Conservation (phyloP, 2,797 vertebrate species). For the Sorex maritimensis region DNA sequence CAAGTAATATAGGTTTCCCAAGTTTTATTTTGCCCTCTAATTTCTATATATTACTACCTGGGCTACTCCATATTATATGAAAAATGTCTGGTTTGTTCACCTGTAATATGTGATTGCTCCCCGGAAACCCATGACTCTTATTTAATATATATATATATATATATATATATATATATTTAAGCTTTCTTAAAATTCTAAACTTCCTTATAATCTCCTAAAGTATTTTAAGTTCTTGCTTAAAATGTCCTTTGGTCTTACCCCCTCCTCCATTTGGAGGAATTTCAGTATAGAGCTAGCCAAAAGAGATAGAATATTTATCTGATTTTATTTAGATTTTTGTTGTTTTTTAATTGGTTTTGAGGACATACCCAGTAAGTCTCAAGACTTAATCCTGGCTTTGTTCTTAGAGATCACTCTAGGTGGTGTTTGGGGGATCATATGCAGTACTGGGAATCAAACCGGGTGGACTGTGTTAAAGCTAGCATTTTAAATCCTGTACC, state of each 20-base stretch:
- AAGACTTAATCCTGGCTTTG: no score
- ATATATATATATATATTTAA: background rate
- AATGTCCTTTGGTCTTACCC: background rate
- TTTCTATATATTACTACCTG: constrained; percentile 48
- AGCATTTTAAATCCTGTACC: no score
- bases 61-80: constrained; percentile 29
- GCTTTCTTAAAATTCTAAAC: constrained; percentile 21
- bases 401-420: no score
- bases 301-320: background rate
- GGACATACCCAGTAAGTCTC: no score
- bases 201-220: background rate
- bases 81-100: constrained; percentile 22
- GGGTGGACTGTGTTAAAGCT: no score
- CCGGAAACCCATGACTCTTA: background rate
- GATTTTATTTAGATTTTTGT: constrained; percentile 4
- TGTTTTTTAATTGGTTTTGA: no score
- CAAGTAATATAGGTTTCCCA: no score
- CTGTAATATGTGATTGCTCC: background rate
- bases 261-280: background rate
- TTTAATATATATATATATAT: background rate
- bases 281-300: background rate
- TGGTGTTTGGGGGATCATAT: no score
- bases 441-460: no score
- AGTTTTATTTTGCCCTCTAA: constrained; percentile 51
- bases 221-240: background rate